Base-by-base conservation (phyloP, 2,113 vertebrate genomes). In the Pluvianellus socialis region DNA sequence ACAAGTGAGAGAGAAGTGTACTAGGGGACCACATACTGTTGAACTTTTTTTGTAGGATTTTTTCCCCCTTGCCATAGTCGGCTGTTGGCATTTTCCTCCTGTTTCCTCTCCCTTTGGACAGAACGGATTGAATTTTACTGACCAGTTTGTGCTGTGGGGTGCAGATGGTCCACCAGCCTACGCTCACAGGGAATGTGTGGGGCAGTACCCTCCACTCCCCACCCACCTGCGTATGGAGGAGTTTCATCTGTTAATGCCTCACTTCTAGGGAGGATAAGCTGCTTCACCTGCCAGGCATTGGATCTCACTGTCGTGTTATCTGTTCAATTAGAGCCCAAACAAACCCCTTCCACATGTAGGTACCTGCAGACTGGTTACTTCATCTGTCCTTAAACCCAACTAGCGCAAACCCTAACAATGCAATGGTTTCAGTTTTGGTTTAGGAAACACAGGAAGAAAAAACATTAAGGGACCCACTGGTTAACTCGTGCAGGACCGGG, bases 391-490 rank as follows among this genome's bases (percentile, higher is more conserved):
- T 93, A 38, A 87, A 53, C 21, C 27, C 23, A 68, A 1, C 35
- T 88, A 61, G 40, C 22, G 10, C 21, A 38, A 88, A 50, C 33
- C 6, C 8, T 67, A 85, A 58, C 6, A 33, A 9, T 59, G 65
- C 11, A 58, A 19, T 56, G 27, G 32, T 93, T 93, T 87, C 55
- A 23, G 32, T 80, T 94, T 56, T 86, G 63, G 27, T 77, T 87
- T 72, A 53, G 85, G 44, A 85, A 85, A 44, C 3, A 23, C 1
- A 3, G 27, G 28, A 55, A 77, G 33, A 21, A 90, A 66, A 66
- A 59, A 6, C 23, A 27, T 42, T 6, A 66, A 76, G 30, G 15
- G n/a, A 47, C 12, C 5, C 38, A 23, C 4, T 1, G 0, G 2
- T 63, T 61, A 47, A 27, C 21, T 70, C 0, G 0, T 72, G 16